Evolutionary conservation across 2,113 vertebrate genomes (phyloP).

Genomic region (Xiphophorus maculatus): DNA sequence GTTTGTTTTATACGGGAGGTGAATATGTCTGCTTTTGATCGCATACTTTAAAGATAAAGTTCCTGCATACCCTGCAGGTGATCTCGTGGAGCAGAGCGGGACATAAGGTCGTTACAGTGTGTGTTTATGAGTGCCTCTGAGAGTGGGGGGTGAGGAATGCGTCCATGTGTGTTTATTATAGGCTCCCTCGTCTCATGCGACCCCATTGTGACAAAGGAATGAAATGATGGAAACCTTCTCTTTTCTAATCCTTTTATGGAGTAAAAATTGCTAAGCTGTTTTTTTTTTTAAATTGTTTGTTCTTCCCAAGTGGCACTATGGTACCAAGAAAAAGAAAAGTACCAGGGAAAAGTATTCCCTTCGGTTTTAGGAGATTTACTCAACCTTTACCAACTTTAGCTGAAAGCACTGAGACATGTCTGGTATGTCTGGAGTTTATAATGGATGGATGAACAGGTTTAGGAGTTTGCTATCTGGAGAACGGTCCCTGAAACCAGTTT

Average conservation of each 20-base stretch:
- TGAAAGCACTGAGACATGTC: background rate
- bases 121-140: constrained; percentile 50
- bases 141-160: constrained; percentile 63
- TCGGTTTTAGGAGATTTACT: constrained; percentile 6
- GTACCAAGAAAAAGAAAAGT: constrained; percentile 17
- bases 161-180: constrained; percentile 43
- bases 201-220: constrained; percentile 45
- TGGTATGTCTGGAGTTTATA: background rate
- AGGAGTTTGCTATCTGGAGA: background rate
- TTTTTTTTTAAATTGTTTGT: background rate
- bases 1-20: constrained; percentile 41
- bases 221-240: constrained; percentile 20
- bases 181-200: constrained; percentile 32
- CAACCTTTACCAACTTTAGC: background rate
- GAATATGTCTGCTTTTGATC: constrained; percentile 49
- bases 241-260: constrained; percentile 56
- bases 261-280: constrained; percentile 45
- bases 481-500: background rate
- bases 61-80: constrained; percentile 50
- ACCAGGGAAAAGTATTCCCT: constrained; percentile 5
- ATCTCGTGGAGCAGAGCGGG: constrained; percentile 16
- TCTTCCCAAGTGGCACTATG: constrained; percentile 29
- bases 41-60: constrained; percentile 28
- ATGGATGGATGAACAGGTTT: background rate
- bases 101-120: constrained; percentile 34